Evolutionary conservation across 2,888 invertebrate species (phyloP).

Genomic region (Lepidochitona cinerea): DNA sequence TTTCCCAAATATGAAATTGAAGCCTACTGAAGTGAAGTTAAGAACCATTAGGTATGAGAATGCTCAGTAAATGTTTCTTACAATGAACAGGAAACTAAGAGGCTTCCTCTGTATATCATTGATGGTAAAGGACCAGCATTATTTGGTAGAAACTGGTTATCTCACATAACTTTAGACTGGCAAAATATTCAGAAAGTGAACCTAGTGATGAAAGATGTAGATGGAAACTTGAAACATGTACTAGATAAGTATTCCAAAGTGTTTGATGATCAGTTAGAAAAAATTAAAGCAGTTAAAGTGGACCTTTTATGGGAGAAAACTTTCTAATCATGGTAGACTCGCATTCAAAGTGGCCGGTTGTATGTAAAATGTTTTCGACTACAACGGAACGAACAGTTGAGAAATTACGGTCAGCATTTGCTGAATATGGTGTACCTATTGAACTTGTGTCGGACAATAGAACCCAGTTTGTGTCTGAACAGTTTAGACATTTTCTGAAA

Average conservation of each 20-base stretch:
- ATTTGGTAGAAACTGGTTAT: background rate
- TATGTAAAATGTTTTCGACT: constrained; percentile 7
- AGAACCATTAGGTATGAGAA: background rate
- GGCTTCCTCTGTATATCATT: background rate
- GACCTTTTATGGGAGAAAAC: constrained; percentile 3
- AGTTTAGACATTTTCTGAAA: constrained; percentile 12
- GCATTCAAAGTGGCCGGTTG: constrained; percentile 17
- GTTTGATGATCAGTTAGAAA: background rate
- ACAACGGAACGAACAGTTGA: constrained; percentile 8
- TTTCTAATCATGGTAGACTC: constrained; percentile 13
- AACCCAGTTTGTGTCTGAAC: constrained; percentile 13
- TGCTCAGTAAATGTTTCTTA: background rate
- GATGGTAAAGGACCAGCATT: background rate
- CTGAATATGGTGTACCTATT: constrained; percentile 12
- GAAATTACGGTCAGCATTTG: background rate
- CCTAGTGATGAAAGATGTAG: background rate
- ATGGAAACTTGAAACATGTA: background rate
- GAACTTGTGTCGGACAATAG: constrained; percentile 21
- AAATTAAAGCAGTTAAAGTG: background rate
- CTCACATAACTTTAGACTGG: background rate
- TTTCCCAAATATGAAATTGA: background rate
- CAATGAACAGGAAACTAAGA: background rate
- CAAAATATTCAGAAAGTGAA: background rate
- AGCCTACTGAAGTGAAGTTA: background rate
- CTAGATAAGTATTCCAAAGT: background rate